Evolutionary conservation across 2,888 invertebrate species (phyloP).

Genomic region (Eristalis pertinax): DNA sequence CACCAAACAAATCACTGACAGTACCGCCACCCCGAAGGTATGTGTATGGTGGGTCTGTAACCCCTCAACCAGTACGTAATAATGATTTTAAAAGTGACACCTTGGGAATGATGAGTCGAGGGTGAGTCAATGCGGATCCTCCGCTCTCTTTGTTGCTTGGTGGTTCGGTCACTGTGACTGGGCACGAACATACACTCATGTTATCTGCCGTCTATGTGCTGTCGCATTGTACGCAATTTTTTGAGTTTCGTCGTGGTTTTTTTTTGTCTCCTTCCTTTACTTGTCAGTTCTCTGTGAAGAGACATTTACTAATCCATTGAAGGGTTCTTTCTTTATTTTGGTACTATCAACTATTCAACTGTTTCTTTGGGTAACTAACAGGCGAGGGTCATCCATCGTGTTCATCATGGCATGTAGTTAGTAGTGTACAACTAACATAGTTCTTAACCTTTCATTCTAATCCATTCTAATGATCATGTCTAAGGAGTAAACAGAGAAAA

Average conservation of each 20-base stretch:
- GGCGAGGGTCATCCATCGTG: neutral
- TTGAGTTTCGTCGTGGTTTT: slow-evolving; percentile 28
- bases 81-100: slow-evolving; percentile 74
- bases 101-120: slow-evolving; percentile 78
- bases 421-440: neutral
- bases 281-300: neutral
- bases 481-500: no score
- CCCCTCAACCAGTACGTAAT: slow-evolving; percentile 83
- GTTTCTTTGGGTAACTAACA: neutral
- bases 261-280: neutral
- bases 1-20: slow-evolving; percentile 40
- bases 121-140: slow-evolving; percentile 76
- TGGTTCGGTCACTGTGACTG: slow-evolving; percentile 23
- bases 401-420: neutral
- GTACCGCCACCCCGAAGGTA: slow-evolving; percentile 79
- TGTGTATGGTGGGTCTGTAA: slow-evolving; percentile 84
- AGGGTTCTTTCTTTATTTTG: neutral
- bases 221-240: slow-evolving; percentile 37
- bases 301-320: neutral
- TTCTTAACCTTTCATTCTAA: neutral
- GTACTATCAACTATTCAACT: neutral
- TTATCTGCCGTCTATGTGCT: slow-evolving; percentile 45
- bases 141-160: slow-evolving; percentile 6
- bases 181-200: neutral
- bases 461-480: neutral